Conservation (phyloP, 2,888 invertebrate species). For the Baccha elongata region DNA sequence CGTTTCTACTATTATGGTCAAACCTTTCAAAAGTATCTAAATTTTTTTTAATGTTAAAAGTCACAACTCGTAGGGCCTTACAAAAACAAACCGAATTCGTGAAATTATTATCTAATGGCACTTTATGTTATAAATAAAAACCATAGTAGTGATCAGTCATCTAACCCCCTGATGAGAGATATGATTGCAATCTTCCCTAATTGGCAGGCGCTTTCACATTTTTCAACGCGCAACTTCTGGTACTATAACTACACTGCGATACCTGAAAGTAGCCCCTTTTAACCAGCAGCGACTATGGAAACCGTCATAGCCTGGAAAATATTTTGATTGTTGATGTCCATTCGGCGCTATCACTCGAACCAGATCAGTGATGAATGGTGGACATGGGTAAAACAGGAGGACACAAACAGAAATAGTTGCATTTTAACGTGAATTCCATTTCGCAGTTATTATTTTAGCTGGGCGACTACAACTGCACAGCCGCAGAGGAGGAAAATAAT, state of each 20-base stretch:
- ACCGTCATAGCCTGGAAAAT: slow-evolving; percentile 16
- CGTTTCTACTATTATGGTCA: no score
- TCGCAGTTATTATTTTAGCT: slow-evolving; percentile 37
- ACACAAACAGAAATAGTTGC: slow-evolving; percentile 20
- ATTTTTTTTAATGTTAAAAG: no score
- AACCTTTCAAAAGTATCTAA: no score
- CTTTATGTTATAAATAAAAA: not conserved
- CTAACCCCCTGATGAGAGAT: slow-evolving; percentile 44
- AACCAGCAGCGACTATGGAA: not conserved
- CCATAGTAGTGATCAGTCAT: not conserved
- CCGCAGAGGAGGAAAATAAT: slow-evolving; percentile 22
- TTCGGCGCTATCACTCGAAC: slow-evolving; percentile 45
- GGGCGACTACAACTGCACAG: not conserved
- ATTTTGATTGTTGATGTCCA: slow-evolving; percentile 32
- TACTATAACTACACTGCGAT: not conserved
- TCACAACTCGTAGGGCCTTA: no score
- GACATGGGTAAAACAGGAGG: slow-evolving; percentile 37
- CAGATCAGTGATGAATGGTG: slow-evolving; percentile 64
- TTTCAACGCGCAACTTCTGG: not conserved
- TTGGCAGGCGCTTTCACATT: slow-evolving; percentile 58
- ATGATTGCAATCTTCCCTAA: slow-evolving; percentile 61
- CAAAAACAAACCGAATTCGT: no score
- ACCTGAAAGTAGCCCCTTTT: slow-evolving; percentile 21
- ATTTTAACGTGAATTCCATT: slow-evolving; percentile 54
- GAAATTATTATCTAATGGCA: no score